Conservation (phyloP, 2,888 invertebrate genomes). For the Hetaerina titia region DNA sequence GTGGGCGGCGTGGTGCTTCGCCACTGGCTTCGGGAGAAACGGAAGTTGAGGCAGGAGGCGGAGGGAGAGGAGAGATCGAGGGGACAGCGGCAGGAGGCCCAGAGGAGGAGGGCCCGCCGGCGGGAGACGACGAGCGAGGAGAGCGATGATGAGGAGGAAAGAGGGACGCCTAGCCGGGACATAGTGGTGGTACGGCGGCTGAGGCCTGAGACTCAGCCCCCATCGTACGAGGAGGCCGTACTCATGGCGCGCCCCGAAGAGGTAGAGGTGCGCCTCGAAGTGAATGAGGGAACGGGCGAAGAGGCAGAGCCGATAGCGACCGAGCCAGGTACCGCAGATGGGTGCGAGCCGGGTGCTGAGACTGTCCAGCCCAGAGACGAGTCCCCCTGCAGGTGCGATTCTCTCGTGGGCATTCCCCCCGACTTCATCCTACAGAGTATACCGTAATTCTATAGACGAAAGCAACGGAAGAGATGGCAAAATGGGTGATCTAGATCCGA, state of each 20-base stretch:
- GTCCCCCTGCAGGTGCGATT: no score
- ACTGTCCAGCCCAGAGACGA: neutral
- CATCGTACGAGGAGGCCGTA: constrained; percentile 88
- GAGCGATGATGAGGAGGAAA: constrained; percentile 78
- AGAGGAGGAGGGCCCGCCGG: neutral
- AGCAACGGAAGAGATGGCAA: no score
- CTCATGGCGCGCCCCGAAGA: constrained; percentile 84
- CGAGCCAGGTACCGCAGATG: constrained; percentile 73
- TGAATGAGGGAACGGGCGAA: constrained; percentile 73
- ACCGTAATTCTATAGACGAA: no score
- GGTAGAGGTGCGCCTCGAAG: constrained; percentile 71
- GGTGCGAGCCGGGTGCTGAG: constrained; percentile 71
- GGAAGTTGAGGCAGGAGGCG: constrained; percentile 76
- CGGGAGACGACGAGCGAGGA: constrained; percentile 78
- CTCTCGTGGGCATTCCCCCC: no score
- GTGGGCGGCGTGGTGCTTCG: constrained; percentile 79
- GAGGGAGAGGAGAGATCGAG: constrained; percentile 2
- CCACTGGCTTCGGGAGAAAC: constrained; percentile 79
- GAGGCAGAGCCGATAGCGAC: constrained; percentile 73
- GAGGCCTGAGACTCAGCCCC: constrained; percentile 84
- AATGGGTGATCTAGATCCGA: no score
- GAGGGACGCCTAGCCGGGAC: constrained; percentile 78
- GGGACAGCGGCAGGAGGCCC: neutral
- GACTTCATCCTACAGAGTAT: no score
- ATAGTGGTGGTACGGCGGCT: constrained; percentile 84